Evolutionary conservation across 2,113 vertebrate species (phyloP), one percentile per base, ranked within the genome.

Genomic region (Psittacus erithacus): DNA sequence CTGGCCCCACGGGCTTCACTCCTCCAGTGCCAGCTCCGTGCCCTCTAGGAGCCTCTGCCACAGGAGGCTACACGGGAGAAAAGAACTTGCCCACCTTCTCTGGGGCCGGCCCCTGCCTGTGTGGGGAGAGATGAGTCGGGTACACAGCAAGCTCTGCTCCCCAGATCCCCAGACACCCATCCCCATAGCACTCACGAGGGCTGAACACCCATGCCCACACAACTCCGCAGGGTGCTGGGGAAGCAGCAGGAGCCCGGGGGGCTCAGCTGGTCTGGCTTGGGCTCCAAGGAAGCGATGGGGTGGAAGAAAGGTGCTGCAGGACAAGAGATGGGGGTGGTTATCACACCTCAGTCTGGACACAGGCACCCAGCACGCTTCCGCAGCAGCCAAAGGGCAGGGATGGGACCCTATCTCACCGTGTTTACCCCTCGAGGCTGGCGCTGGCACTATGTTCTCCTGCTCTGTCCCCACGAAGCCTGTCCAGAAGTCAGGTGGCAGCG

Each of bases 401-500:
- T 4, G 13, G 4, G 33, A 10, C 17, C 6, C 1, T 11, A 25
- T 29, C 90, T 97, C 73, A 96, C 96, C 69, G 0, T 0, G 1
- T 50, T 80, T 39, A 19, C 0, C 11, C 8, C 4, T 38, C 0
- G 0, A 52, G 33, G 52, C 35, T 28, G 89, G 43, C 0, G 0
- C 0, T 0, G 71, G 93, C 65, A 70, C 90, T 11, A 79, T 31
- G 47, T 96, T 97, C 86, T 97, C 95, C 88, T 95, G 95, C 65
- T 97, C 93, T 2, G 14, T 71, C 71, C 31, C 78, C 76, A 97
- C 16, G 4, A 97, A 97, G 80, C 88, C 83, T 18, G 33, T 96
- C 99, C 99, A 99, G 95, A 98, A 99, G 23, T 93, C 96, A 0
- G 96, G 75, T 3, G 98, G 97, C 60, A 99, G 75, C 0, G 98